These are phyloP conservation scores for Tetramorium alpestre DNA, from an alignment of 1,140 invertebrate genomes.

Conservation along the genomic window DNA sequence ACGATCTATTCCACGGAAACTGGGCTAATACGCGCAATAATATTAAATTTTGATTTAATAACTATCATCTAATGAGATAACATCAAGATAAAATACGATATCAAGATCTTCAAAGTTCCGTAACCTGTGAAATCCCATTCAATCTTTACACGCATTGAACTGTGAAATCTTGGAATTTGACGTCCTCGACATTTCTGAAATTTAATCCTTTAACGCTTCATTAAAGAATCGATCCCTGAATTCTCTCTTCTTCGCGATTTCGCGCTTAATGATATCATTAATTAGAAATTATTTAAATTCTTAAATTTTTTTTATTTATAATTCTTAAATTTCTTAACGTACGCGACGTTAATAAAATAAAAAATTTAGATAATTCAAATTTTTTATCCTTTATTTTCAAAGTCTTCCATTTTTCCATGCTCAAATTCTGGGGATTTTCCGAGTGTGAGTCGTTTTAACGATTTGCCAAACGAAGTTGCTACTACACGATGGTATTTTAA, in stretches of 20 bases:
- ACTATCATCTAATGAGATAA: conserved; percentile 15
- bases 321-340: background rate
- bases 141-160: background rate
- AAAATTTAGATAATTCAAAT: background rate
- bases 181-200: background rate
- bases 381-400: background rate
- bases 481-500: conserved; percentile 26
- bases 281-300: background rate
- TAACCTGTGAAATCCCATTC: background rate
- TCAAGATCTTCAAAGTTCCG: background rate
- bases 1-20: conserved; percentile 27
- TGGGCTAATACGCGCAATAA: conserved; percentile 26
- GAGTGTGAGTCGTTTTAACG: conserved; percentile 23
- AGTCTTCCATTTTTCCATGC: background rate
- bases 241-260: background rate
- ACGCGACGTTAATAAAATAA: background rate
- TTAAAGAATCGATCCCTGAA: background rate
- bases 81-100: background rate
- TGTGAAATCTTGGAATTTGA: conserved; percentile 5
- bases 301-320: too few species aligned
- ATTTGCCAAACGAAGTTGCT: conserved; percentile 35
- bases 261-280: background rate
- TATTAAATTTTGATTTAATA: conserved; percentile 38
- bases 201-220: background rate
- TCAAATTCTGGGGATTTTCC: background rate